A percentile compares a stretch with the other conserved stretches of the same genome.
These are phyloP conservation scores for Aricia agestis DNA, from an alignment of 1,140 invertebrate species.

Conservation along the genomic window DNA sequence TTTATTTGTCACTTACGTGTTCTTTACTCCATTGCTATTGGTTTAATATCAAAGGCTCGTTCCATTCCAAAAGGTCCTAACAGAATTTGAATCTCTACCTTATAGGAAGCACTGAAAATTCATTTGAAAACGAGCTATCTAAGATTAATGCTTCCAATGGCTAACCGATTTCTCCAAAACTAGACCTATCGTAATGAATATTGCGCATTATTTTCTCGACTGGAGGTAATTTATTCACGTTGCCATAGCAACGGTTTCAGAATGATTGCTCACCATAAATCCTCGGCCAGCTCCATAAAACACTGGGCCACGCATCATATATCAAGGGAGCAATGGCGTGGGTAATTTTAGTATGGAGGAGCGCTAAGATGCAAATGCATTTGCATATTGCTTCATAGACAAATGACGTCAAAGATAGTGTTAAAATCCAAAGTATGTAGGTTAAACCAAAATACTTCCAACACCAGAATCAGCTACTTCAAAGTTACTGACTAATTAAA, in stretches of 20 bases:
- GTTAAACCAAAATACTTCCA: too few species aligned
- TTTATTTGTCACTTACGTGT: too few species aligned
- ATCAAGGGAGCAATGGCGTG: slow-evolving; percentile 18
- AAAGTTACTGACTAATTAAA: too few species aligned
- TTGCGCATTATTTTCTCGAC: slow-evolving; percentile 11
- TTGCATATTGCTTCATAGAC: background rate
- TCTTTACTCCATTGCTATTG: too few species aligned
- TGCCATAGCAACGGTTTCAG: slow-evolving; percentile 22
- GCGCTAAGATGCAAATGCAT: slow-evolving; percentile 17
- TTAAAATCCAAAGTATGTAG: too few species aligned
- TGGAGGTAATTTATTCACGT: slow-evolving; percentile 25
- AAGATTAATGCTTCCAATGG: background rate
- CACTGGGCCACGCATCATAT: slow-evolving; percentile 24
- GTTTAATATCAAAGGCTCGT: too few species aligned
- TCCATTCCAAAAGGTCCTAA: too few species aligned
- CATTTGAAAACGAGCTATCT: background rate
- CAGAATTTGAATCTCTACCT: too few species aligned
- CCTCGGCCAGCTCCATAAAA: slow-evolving; percentile 23
- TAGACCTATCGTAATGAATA: background rate
- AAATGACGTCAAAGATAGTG: background rate
- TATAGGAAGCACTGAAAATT: too few species aligned
- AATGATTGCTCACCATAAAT: slow-evolving; percentile 22
- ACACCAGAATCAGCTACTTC: too few species aligned
- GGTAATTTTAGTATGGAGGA: slow-evolving; percentile 17
- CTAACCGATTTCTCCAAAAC: background rate